phyloP scores from a whole-genome alignment of 2,113 vertebrate genomes.

The Hypocryptadius cinnamomeus region DNA sequence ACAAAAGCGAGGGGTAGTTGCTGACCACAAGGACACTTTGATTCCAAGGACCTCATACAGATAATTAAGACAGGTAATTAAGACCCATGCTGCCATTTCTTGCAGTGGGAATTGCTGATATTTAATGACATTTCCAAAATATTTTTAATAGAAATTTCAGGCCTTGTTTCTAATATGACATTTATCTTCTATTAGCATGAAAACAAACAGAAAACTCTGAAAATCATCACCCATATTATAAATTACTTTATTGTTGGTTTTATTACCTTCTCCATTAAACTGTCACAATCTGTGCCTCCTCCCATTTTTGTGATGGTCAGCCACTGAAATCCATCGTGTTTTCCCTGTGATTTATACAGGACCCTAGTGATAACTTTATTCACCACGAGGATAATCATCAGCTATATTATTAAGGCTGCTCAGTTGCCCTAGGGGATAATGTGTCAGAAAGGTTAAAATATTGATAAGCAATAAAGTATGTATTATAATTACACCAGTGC shows the following conservation, averaged over 20 bases:
- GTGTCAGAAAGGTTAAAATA: constrained; percentile 56
- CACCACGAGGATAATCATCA: constrained; percentile 55
- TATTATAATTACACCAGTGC: not conserved
- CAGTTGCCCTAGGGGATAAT: constrained; percentile 40
- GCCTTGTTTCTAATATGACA: constrained; percentile 51
- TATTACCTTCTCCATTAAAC: constrained; percentile 49
- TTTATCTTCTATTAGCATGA: constrained; percentile 54
- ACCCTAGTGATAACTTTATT: constrained; percentile 35
- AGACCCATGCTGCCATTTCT: not conserved
- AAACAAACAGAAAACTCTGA: constrained; percentile 42
- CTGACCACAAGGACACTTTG: not conserved
- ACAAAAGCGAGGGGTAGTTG: not conserved
- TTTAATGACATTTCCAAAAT: constrained; percentile 53
- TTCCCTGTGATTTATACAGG: constrained; percentile 52
- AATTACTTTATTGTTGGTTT: constrained; percentile 41
- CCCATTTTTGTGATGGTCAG: not conserved
- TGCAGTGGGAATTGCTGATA: not conserved
- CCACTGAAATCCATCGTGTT: constrained; percentile 30
- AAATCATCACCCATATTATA: constrained; percentile 30
- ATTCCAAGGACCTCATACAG: not conserved
- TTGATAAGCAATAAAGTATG: constrained; percentile 45
- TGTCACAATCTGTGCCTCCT: constrained; percentile 17
- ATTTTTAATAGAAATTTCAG: constrained; percentile 59
- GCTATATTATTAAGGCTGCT: constrained; percentile 41
- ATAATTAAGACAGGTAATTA: constrained; percentile 5